phyloP scores from a whole-genome alignment of 1,140 invertebrate genomes.

The Wiebesia pumilae region DNA sequence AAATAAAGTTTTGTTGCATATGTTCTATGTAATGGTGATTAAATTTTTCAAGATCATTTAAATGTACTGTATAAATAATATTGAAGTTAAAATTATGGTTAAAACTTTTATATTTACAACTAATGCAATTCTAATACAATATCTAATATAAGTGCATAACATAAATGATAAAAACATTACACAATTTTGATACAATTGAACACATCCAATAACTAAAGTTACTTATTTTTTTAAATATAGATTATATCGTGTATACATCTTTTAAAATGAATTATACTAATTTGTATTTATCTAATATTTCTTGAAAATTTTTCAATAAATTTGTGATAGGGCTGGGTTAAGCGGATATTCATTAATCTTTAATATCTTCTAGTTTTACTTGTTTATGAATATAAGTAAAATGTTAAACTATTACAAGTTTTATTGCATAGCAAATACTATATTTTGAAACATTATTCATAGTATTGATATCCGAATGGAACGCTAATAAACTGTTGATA shows the following conservation, averaged over 20 bases:
- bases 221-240: neutral
- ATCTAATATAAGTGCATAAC: neutral
- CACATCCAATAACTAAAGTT: neutral
- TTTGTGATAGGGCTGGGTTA: neutral
- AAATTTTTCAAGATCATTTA: too few species aligned
- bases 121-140: neutral
- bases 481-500: neutral
- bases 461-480: neutral
- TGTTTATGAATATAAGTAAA: neutral
- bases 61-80: neutral
- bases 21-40: too few species aligned
- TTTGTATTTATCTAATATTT: neutral
- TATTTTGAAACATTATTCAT: neutral
- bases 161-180: neutral
- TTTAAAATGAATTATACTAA: neutral
- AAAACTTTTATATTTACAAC: neutral
- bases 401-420: neutral
- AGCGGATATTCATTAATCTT: neutral
- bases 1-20: too few species aligned
- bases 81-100: neutral
- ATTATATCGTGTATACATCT: neutral
- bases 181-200: neutral
- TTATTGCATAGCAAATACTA: slow-evolving; percentile 1
- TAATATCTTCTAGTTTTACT: neutral
- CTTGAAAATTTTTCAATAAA: neutral